Conservation (phyloP, 1,140 invertebrate genomes). For the Agrypnia vestita region DNA sequence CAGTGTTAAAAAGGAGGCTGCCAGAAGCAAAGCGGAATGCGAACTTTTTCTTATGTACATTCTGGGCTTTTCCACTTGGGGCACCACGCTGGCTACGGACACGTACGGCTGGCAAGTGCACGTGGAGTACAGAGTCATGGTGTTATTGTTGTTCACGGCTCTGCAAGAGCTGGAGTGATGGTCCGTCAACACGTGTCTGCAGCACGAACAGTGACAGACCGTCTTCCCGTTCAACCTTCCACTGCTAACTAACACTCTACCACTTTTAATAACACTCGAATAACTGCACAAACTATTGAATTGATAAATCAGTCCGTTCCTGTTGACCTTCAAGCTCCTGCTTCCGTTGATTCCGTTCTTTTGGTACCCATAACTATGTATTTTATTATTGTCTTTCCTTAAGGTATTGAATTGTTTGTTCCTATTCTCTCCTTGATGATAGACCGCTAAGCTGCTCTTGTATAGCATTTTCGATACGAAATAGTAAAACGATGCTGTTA, state of each 20-base stretch:
- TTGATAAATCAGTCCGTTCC: conserved; percentile 59
- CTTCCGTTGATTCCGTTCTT: conserved; percentile 52
- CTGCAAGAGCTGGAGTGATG: conserved; percentile 73
- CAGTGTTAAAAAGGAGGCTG: conserved; percentile 86
- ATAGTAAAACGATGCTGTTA: conserved; percentile 82
- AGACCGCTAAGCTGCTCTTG: conserved; percentile 60
- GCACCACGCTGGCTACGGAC: conserved; percentile 59
- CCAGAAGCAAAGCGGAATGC: conserved; percentile 74
- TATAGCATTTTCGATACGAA: conserved; percentile 71
- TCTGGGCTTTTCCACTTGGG: conserved; percentile 63
- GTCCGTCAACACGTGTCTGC: conserved; percentile 72
- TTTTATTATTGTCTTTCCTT: conserved; percentile 58
- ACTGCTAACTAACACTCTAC: conserved; percentile 55
- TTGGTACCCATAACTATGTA: conserved; percentile 51
- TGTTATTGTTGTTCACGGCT: conserved; percentile 76
- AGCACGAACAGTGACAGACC: conserved; percentile 71
- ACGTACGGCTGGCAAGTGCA: conserved; percentile 65
- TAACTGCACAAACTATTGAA: conserved; percentile 58
- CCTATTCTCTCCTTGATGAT: conserved; percentile 48
- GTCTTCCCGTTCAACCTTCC: conserved; percentile 61
- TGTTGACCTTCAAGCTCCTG: conserved; percentile 56
- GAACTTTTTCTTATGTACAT: conserved; percentile 65
- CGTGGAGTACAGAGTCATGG: conserved; percentile 68
- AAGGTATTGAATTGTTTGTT: conserved; percentile 42
- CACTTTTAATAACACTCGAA: conserved; percentile 55